Conservation (phyloP, 2,888 invertebrate genomes). For the Nudaria mundana region DNA sequence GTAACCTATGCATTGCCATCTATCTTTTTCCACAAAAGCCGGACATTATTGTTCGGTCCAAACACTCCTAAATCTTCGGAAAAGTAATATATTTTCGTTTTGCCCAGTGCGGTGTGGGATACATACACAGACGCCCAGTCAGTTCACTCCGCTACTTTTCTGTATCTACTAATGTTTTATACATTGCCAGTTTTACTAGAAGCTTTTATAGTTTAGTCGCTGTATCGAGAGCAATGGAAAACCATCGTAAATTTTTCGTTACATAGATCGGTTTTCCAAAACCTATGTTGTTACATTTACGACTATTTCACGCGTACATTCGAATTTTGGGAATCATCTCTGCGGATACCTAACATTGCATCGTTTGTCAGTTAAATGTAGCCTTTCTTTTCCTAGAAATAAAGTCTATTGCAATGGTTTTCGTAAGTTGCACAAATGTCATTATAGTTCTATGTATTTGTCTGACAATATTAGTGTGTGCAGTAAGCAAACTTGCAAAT, state of each 20-base stretch:
- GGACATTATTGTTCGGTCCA: slow-evolving; percentile 83
- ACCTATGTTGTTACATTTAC: slow-evolving; percentile 52
- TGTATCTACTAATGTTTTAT: slow-evolving; percentile 77
- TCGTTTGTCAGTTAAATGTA: slow-evolving; percentile 17
- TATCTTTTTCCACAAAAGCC: slow-evolving; percentile 82
- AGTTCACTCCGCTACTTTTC: slow-evolving; percentile 63
- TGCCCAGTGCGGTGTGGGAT: slow-evolving; percentile 76
- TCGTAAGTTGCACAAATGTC: background rate
- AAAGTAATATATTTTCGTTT: slow-evolving; percentile 83
- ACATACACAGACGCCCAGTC: slow-evolving; percentile 46
- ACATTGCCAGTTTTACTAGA: slow-evolving; percentile 56
- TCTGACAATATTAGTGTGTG: slow-evolving; percentile 50
- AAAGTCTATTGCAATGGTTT: slow-evolving; percentile 20
- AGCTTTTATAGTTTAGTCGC: slow-evolving; percentile 39
- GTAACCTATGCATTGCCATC: slow-evolving; percentile 80
- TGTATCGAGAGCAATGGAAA: slow-evolving; percentile 49
- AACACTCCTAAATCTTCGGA: slow-evolving; percentile 82
- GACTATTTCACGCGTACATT: slow-evolving; percentile 51
- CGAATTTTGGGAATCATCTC: slow-evolving; percentile 48
- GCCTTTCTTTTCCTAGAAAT: slow-evolving; percentile 8
- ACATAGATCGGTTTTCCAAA: slow-evolving; percentile 54
- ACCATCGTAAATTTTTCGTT: slow-evolving; percentile 47
- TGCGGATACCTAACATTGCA: slow-evolving; percentile 17
- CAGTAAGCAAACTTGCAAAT: slow-evolving; percentile 60
- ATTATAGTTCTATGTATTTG: slow-evolving; percentile 17